phyloP scores from a whole-genome alignment of 2,113 vertebrate genomes.

The Zosterops borbonicus region DNA sequence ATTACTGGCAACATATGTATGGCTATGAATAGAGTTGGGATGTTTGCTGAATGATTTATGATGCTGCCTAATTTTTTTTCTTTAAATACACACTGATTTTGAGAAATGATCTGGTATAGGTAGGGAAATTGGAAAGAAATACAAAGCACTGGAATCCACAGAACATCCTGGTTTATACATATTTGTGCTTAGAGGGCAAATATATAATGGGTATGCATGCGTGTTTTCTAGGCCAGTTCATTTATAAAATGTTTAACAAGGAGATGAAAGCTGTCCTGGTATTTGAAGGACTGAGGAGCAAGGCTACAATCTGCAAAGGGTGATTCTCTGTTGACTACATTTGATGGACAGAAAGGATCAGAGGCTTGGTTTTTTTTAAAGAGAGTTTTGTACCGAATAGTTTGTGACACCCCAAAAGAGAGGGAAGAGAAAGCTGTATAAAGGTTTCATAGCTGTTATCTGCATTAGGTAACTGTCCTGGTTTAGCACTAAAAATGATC shows the following conservation, averaged over 20 bases:
- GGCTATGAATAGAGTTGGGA: constrained; percentile 74
- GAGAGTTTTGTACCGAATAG: background rate
- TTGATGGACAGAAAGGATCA: background rate
- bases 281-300: background rate
- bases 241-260: background rate
- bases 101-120: background rate
- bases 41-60: constrained; percentile 71
- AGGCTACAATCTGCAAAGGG: background rate
- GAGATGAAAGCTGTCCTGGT: background rate
- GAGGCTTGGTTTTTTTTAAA: background rate
- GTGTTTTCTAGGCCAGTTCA: constrained; percentile 28
- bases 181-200: background rate
- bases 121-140: background rate
- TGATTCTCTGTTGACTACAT: background rate
- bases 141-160: background rate
- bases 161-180: background rate
- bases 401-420: background rate
- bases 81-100: constrained; percentile 35
- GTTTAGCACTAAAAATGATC: background rate
- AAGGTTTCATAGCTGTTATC: background rate
- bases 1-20: constrained; percentile 78
- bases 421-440: background rate
- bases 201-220: background rate
- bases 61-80: constrained; percentile 43
- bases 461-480: background rate